Evolutionary conservation across 2,888 invertebrate genomes (phyloP), one percentile per base, ranked within the genome.

Genomic region (Pristionchus entomophagus): DNA sequence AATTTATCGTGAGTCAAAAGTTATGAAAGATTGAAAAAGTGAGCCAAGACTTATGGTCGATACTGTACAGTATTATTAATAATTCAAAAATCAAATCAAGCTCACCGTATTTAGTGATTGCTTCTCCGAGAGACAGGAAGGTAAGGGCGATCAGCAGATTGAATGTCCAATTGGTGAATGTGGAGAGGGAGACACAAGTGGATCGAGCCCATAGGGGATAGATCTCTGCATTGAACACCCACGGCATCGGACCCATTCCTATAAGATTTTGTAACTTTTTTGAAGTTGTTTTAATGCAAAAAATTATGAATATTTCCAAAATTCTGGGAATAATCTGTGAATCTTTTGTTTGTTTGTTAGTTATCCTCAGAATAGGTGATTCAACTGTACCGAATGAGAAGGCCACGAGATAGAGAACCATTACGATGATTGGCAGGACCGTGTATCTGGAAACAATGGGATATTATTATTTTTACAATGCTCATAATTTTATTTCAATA

Each of bases 231-330:
- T 95, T 95, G 87, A 95, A 94, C 6, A 95, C 95, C 95, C 95
- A 95, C 3, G 95, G 95, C 94, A 95, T 95, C 3, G 95, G 94
- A n/a, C 95, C 95, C 93, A 95, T 94, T 78, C 95, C 95, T 94
- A n/a, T n/a, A n/a, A n/a, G n/a, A n/a, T n/a, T n/a, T n/a, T n/a
- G n/a, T n/a, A n/a, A n/a, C n/a, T n/a, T n/a, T n/a, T n/a, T n/a
- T n/a, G n/a, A n/a, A n/a, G n/a, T n/a, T n/a, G n/a, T n/a, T n/a
- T n/a, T n/a, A n/a, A n/a, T n/a, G n/a, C n/a, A n/a, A n/a, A n/a
- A n/a, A n/a, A n/a, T n/a, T n/a, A n/a, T n/a, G n/a, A n/a, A n/a
- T n/a, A n/a, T n/a, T n/a, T n/a, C n/a, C n/a, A n/a, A n/a, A n/a
- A n/a, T n/a, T n/a, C n/a, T n/a, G n/a, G n/a, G n/a, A n/a, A n/a